Conservation (phyloP, 2,888 invertebrate species). For the Seira musarum region DNA sequence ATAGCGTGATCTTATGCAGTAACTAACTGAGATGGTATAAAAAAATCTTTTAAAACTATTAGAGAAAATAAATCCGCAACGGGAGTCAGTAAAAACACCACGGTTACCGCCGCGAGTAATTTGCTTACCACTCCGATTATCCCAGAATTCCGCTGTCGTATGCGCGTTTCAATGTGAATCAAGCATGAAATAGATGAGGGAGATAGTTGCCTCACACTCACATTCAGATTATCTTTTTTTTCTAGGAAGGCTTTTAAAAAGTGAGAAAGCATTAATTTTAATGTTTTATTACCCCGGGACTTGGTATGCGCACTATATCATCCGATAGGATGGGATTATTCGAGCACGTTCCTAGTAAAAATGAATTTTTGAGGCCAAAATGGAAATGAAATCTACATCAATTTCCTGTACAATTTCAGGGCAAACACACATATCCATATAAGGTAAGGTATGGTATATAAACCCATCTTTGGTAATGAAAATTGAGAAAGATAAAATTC, state of each 20-base stretch:
- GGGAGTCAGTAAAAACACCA: neutral
- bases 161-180: neutral
- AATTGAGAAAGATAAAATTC: neutral
- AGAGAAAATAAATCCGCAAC: neutral
- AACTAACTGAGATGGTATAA: neutral
- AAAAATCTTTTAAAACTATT: conserved; percentile 12
- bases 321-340: neutral
- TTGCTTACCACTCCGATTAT: neutral
- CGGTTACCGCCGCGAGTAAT: neutral
- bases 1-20: neutral
- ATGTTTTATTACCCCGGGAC: conserved; percentile 38
- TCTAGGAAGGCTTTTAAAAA: conserved; percentile 1
- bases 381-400: conserved; percentile 20
- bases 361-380: neutral
- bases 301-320: conserved; percentile 18
- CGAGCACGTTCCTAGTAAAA: neutral
- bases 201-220: neutral
- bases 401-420: neutral
- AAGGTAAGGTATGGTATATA: neutral
- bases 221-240: neutral
- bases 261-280: conserved; percentile 47
- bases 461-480: neutral
- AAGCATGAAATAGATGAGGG: neutral
- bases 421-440: neutral
- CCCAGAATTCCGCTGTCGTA: neutral